These are phyloP conservation scores for Hippoglossus hippoglossus DNA, from an alignment of 2,797 vertebrate species.

Conservation along the genomic window DNA sequence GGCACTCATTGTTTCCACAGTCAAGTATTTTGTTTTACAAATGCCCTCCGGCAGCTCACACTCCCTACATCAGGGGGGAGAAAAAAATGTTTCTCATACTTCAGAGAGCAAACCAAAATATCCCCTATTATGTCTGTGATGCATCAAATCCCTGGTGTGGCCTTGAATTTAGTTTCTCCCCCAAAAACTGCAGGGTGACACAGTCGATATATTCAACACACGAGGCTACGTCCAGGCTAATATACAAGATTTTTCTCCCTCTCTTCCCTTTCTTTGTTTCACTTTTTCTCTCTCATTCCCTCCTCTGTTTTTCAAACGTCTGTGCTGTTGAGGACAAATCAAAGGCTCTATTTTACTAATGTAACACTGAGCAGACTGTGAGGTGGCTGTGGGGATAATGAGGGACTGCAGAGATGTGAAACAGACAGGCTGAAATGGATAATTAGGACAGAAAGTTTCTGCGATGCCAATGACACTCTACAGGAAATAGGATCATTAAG, in stretches of 20 bases:
- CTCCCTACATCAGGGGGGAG: slow-evolving; percentile 42
- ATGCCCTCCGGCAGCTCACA: slow-evolving; percentile 70
- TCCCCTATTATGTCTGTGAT: slow-evolving; percentile 77
- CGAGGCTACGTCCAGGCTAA: slow-evolving; percentile 68
- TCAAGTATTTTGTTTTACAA: slow-evolving; percentile 81
- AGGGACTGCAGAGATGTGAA: slow-evolving; percentile 82
- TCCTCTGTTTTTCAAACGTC: slow-evolving; percentile 70
- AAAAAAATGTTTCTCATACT: slow-evolving; percentile 64
- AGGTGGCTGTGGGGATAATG: slow-evolving; percentile 82
- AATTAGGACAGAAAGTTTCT: slow-evolving; percentile 88
- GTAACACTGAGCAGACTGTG: slow-evolving; percentile 79
- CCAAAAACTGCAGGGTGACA: slow-evolving; percentile 70
- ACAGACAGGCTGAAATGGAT: slow-evolving; percentile 88
- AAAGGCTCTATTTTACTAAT: slow-evolving; percentile 86
- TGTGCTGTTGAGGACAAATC: slow-evolving; percentile 81
- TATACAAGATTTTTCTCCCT: slow-evolving; percentile 42
- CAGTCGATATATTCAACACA: slow-evolving; percentile 77
- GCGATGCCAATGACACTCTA: slow-evolving; percentile 80
- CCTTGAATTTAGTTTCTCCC: slow-evolving; percentile 67
- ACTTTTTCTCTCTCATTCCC: slow-evolving; percentile 47
- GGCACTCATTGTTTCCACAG: slow-evolving; percentile 72
- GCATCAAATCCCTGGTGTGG: slow-evolving; percentile 73
- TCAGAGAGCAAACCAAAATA: slow-evolving; percentile 78
- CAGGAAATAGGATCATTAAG: slow-evolving; percentile 86
- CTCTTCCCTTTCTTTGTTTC: slow-evolving; percentile 48